A percentile compares a stretch with the other conserved stretches of the same genome.
These are phyloP conservation scores for Drosophila novamexicana DNA, from an alignment of 1,140 invertebrate genomes.

Conservation along the genomic window DNA sequence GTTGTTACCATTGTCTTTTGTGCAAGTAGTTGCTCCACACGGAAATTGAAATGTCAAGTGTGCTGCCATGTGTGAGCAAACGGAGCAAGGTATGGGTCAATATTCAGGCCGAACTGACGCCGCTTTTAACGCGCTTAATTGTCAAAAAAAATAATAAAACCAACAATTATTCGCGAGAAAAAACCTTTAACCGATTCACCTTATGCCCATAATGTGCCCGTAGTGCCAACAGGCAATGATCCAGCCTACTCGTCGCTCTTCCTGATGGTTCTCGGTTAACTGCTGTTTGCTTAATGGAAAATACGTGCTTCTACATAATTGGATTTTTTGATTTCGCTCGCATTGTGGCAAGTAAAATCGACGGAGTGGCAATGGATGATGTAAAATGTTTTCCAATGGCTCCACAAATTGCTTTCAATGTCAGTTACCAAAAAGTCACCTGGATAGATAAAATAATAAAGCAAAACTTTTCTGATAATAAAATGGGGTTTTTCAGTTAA, in stretches of 20 bases:
- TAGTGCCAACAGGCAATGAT: constrained; percentile 10
- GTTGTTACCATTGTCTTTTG: constrained; percentile 40
- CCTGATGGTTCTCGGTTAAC: constrained; percentile 35
- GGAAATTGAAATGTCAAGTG: constrained; percentile 78
- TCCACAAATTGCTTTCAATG: constrained; percentile 54
- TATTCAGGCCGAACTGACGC: constrained; percentile 36
- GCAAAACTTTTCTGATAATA: constrained; percentile 44
- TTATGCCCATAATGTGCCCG: constrained; percentile 51
- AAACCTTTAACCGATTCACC: constrained; percentile 27
- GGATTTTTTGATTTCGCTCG: constrained; percentile 65
- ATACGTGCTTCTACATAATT: constrained; percentile 75
- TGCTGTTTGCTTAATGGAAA: constrained; percentile 76
- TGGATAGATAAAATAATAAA: constrained; percentile 2
- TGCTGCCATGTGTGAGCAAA: constrained; percentile 49
- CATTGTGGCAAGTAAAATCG: constrained; percentile 35
- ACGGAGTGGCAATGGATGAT: constrained; percentile 35
- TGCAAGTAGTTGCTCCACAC: constrained; percentile 59
- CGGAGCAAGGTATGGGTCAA: not conserved
- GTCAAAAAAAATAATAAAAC: constrained; percentile 31
- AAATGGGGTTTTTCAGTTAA: constrained; percentile 19
- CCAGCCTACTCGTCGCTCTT: constrained; percentile 27
- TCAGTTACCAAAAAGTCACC: constrained; percentile 13
- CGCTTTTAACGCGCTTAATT: constrained; percentile 67
- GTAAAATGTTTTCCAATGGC: constrained; percentile 59
- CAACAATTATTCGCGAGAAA: constrained; percentile 1